Evolutionary conservation across 2,888 invertebrate species (phyloP).

Genomic region (Willowsia nigromaculata): DNA sequence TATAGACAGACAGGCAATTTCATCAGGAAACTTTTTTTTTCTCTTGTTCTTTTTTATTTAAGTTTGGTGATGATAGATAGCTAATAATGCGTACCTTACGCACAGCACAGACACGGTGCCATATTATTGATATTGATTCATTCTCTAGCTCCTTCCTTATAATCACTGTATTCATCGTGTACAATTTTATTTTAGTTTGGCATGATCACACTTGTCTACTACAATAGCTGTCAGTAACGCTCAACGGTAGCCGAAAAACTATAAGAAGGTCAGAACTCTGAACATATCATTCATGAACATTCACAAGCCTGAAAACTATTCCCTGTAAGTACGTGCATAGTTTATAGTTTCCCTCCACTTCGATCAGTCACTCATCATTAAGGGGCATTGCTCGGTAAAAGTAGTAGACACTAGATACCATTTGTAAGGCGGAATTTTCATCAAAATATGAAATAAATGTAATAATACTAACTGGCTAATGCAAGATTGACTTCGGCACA

Average conservation of each 20-base stretch:
- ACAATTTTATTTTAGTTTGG: background rate
- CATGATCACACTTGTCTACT: background rate
- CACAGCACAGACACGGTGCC: background rate
- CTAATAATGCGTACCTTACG: conserved; percentile 15
- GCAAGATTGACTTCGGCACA: too few species aligned
- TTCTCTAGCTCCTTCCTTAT: background rate
- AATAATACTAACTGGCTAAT: conserved; percentile 21
- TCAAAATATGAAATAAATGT: conserved; percentile 21
- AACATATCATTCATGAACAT: too few species aligned
- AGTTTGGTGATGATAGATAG: conserved; percentile 20
- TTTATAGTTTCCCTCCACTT: background rate
- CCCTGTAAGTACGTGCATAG: background rate
- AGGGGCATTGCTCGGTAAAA: background rate
- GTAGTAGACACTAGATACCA: background rate
- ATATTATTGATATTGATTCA: background rate
- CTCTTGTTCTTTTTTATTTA: background rate
- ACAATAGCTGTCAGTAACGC: background rate
- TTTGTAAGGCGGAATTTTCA: background rate
- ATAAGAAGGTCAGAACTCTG: background rate
- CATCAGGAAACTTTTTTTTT: conserved; percentile 29
- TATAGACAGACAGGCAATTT: conserved; percentile 30
- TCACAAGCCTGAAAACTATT: background rate
- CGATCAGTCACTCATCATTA: conserved; percentile 48
- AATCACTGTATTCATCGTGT: background rate
- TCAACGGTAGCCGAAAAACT: background rate